Percentiles rank a stretch among this genome's conserved stretches.
These are phyloP conservation scores for Parnassius mnemosyne DNA, from an alignment of 2,888 invertebrate genomes.

Conservation along the genomic window DNA sequence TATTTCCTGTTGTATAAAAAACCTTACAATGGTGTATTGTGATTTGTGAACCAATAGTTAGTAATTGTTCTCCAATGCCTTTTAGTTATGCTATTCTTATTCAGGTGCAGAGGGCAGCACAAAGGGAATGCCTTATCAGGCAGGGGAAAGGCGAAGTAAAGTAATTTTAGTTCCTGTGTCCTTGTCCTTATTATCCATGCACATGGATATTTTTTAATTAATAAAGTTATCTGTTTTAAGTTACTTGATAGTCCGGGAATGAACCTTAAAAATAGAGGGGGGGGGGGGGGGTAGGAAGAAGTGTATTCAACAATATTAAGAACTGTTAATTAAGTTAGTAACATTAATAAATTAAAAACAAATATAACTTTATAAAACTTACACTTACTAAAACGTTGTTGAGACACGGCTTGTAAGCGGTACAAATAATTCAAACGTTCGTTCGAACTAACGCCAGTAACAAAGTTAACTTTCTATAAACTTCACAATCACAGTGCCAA, in stretches of 20 bases:
- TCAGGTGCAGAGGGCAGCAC: not conserved
- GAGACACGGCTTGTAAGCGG: constrained; percentile 10
- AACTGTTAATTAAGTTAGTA: too few relatives aligned
- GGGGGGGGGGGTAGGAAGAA: too few relatives aligned
- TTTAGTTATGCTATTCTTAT: not conserved
- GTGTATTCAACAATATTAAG: too few relatives aligned
- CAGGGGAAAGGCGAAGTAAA: too few relatives aligned
- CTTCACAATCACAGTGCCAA: constrained; percentile 29
- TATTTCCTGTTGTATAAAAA: constrained; percentile 14
- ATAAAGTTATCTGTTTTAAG: too few relatives aligned
- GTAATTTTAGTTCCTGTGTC: too few relatives aligned
- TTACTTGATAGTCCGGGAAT: too few relatives aligned
- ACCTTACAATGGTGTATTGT: not conserved
- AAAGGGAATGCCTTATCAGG: not conserved
- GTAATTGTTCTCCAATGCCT: not conserved
- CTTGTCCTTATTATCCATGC: too few relatives aligned
- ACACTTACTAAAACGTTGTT: constrained; percentile 18
- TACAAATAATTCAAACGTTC: constrained; percentile 20
- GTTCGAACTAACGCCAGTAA: constrained; percentile 15
- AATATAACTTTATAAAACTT: constrained; percentile 13
- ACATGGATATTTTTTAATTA: too few relatives aligned
- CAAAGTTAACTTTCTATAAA: constrained; percentile 26
- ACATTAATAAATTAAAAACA: too few relatives aligned
- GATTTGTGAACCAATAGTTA: constrained; percentile 9
- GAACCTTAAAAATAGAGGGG: too few relatives aligned